Conservation (phyloP, 1,140 invertebrate species). For the Cyrtorhinus lividipennis region DNA sequence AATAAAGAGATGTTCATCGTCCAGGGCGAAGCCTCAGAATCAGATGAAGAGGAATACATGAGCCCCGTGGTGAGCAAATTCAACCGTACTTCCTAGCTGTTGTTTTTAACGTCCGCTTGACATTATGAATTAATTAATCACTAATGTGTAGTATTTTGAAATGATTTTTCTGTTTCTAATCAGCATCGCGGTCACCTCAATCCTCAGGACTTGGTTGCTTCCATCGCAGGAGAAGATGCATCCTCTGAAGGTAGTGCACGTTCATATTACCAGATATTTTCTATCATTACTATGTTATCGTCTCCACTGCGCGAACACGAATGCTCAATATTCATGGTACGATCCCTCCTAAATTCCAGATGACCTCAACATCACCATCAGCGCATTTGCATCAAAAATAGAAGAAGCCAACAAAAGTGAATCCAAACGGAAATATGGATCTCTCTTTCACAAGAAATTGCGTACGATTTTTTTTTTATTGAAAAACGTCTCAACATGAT, state of each 20-base stretch:
- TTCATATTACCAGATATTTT: no score
- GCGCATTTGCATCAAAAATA: background rate
- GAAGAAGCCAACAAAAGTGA: background rate
- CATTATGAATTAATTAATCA: background rate
- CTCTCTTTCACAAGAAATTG: slow-evolving; percentile 3
- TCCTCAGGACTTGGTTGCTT: background rate
- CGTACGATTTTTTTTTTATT: no score
- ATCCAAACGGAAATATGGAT: background rate
- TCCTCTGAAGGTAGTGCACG: slow-evolving; percentile 1
- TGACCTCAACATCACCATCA: background rate
- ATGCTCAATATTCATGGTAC: no score
- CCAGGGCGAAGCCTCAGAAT: slow-evolving; percentile 8
- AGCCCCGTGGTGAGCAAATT: background rate
- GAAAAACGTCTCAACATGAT: no score
- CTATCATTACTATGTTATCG: no score
- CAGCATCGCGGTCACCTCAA: background rate
- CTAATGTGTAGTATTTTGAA: background rate
- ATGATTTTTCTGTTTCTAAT: no score
- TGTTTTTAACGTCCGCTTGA: background rate
- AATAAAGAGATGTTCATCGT: slow-evolving; percentile 8
- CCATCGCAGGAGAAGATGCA: background rate
- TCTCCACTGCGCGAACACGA: no score
- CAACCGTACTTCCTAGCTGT: background rate
- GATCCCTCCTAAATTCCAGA: background rate
- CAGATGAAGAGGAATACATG: slow-evolving; percentile 11